Base-by-base conservation (phyloP, 2,888 invertebrate species). In the Trisateles emortualis region DNA sequence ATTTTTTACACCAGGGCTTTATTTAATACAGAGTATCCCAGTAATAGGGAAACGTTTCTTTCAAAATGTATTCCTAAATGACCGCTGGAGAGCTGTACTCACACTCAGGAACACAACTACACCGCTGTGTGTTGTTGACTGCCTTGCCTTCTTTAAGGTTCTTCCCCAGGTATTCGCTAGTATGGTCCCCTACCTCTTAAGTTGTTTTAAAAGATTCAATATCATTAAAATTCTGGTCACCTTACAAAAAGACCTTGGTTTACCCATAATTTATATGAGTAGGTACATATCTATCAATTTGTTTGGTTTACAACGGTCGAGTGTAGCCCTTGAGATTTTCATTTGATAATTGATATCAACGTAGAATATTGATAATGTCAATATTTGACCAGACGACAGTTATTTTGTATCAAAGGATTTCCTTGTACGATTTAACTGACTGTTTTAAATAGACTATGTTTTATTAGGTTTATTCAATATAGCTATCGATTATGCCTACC, bases 291-390 rank as follows among this genome's bases (percentile, higher is more conserved):
- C 85, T 76, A 78, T 64, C 48, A 62, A 43, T 58, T 65, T 86
- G 79, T 88, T 88, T 87, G 75, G 82, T 72, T 72, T 79, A 68
- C 73, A 87, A 87, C 86, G 83, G 84, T 80, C 78, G 78, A 81
- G 72, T 74, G 44, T 63, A 71, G 78, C 79, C 83, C 87, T 86
- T 83, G 76, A 84, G 79, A 80, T 83, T 68, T 72, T 79, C 79
- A 78, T 74, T 78, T 73, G 84, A 86, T 88, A 83, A 83, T 79
- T 84, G 79, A 78, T 83, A 83, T 79, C 72, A 59, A 63, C 44
- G 64, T 40, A 71, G 72, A 72, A 67, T n/a, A n/a, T 74, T 67
- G 72, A 78, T 75, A 75, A 65, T 64, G 75, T 80, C 76, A 87
- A 88, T 85, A 88, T 88, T 88, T 80, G 73, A 69, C 59, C 56